Evolutionary conservation across 2,888 invertebrate genomes (phyloP).

Genomic region (Heliconius ethilla): DNA sequence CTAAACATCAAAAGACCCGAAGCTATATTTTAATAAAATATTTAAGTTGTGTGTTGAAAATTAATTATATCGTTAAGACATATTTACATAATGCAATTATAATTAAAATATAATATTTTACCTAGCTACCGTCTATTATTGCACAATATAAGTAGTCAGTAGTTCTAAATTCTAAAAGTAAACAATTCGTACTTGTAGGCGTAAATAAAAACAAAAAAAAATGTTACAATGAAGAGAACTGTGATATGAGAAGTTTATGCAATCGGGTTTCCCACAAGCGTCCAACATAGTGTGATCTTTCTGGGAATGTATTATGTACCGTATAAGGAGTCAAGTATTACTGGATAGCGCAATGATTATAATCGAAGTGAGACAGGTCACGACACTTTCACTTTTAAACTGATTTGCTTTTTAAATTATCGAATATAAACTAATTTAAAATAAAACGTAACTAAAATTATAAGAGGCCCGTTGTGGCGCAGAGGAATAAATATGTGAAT

Average conservation of each 20-base stretch:
- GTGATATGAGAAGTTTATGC: constrained; percentile 41
- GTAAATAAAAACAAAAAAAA: constrained; percentile 27
- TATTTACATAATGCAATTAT: neutral
- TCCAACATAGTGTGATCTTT: constrained; percentile 34
- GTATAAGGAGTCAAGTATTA: constrained; percentile 30
- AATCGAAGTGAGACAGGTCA: constrained; percentile 48
- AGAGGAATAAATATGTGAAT: too few species aligned
- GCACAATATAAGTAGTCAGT: neutral
- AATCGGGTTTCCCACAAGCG: constrained; percentile 41
- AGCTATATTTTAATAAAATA: neutral
- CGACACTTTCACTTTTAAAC: constrained; percentile 55
- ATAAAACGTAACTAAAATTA: too few species aligned
- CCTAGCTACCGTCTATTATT: neutral
- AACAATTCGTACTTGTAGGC: neutral
- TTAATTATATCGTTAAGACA: neutral
- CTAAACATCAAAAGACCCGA: neutral
- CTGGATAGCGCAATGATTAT: constrained; percentile 45
- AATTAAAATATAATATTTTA: constrained; percentile 5
- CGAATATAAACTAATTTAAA: neutral
- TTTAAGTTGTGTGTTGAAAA: neutral
- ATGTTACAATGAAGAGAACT: constrained; percentile 40
- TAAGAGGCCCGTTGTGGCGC: too few species aligned
- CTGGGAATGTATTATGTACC: constrained; percentile 21
- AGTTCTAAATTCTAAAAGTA: neutral
- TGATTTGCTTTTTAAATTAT: constrained; percentile 40